phyloP scores from a whole-genome alignment of 1,140 invertebrate genomes.

The Drosophila cardini region DNA sequence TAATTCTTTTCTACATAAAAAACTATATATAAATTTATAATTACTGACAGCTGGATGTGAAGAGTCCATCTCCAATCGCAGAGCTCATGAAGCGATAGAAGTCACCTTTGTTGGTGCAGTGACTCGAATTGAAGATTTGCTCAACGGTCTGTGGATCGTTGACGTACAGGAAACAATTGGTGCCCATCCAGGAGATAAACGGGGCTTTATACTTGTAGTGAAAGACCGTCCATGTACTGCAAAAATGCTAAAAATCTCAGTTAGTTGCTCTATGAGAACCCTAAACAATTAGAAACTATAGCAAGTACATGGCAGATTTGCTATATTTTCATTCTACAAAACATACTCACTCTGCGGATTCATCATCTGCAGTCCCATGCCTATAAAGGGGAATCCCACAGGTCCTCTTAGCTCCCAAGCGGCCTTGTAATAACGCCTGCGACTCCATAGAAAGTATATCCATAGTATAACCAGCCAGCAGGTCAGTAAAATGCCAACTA shows the following conservation, averaged over 20 bases:
- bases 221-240: conserved; percentile 66
- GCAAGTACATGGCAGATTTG: no score
- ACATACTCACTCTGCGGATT: conserved; percentile 73
- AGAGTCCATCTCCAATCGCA: conserved; percentile 78
- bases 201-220: conserved; percentile 65
- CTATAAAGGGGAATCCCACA: conserved; percentile 72
- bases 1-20: no score
- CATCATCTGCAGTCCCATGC: conserved; percentile 79
- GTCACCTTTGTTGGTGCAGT: conserved; percentile 79
- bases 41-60: conserved; percentile 74
- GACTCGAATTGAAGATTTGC: conserved; percentile 74
- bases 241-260: conserved; percentile 58
- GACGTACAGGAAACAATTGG: conserved; percentile 74
- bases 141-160: conserved; percentile 78
- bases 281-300: no score
- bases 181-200: conserved; percentile 83
- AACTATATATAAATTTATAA: conserved; percentile 2
- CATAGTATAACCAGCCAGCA: conserved; percentile 62
- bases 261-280: background rate
- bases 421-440: conserved; percentile 63
- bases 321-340: no score
- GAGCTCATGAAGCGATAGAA: conserved; percentile 77
- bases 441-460: conserved; percentile 76
- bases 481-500: conserved; percentile 58
- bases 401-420: conserved; percentile 73